Percentiles rank a stretch among this genome's conserved stretches.
Evolutionary conservation across 2,888 invertebrate species (phyloP).

Genomic region (Chloromyia formosa): DNA sequence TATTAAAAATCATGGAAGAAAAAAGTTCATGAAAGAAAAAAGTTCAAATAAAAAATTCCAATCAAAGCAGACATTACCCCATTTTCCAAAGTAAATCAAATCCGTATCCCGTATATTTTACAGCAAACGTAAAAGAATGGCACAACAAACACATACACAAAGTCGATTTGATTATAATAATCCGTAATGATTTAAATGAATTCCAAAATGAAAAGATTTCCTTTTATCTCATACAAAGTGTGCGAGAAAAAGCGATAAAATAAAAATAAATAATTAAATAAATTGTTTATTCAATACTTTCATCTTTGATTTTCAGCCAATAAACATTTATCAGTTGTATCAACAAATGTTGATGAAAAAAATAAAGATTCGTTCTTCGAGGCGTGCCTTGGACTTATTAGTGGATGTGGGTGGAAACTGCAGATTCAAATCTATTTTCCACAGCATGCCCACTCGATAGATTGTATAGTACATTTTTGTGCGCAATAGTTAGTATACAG

Average conservation of each 20-base stretch:
- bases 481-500: no score
- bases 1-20: no score
- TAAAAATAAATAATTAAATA: constrained; percentile 32
- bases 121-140: constrained; percentile 2
- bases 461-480: no score
- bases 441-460: no score
- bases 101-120: constrained; percentile 21
- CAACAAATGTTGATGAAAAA: neutral
- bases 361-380: neutral
- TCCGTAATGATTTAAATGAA: constrained; percentile 3
- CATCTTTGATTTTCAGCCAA: constrained; percentile 23
- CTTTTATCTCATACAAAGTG: constrained; percentile 12
- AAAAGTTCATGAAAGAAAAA: no score
- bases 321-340: neutral
- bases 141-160: constrained; percentile 14
- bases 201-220: constrained; percentile 20
- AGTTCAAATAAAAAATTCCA: no score
- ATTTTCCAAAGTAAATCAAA: no score
- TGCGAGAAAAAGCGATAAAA: neutral
- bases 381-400: neutral
- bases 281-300: constrained; percentile 36
- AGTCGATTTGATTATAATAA: neutral
- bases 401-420: neutral
- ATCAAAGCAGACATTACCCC: no score
- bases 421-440: no score